Conservation (phyloP, 1,140 invertebrate genomes). For the Sminthurides bifidus region DNA sequence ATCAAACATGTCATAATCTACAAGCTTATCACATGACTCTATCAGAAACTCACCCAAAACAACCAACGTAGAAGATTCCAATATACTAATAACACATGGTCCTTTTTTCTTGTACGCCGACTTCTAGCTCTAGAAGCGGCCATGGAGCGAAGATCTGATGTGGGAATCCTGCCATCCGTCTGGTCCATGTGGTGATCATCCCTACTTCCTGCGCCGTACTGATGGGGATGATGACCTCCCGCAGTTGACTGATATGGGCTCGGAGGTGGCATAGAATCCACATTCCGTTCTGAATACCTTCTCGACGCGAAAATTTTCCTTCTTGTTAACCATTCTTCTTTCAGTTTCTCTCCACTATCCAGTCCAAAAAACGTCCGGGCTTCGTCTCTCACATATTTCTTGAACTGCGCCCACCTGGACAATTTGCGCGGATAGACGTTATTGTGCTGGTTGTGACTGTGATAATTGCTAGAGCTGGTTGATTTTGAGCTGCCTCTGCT, state of each 20-base stretch:
- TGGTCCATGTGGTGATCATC: slow-evolving; percentile 13
- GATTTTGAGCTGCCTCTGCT: slow-evolving; percentile 12
- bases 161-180: slow-evolving; percentile 14
- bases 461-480: slow-evolving; percentile 2
- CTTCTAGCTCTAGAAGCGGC: slow-evolving; percentile 1
- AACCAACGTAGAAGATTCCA: slow-evolving; percentile 31
- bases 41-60: slow-evolving; percentile 25
- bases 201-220: not conserved
- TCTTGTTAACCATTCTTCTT: slow-evolving; percentile 31
- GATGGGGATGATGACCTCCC: not conserved
- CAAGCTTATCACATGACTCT: not conserved
- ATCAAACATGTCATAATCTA: not conserved
- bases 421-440: not conserved
- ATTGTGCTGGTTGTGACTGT: slow-evolving; percentile 7
- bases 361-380: slow-evolving; percentile 29
- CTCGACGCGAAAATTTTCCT: slow-evolving; percentile 27
- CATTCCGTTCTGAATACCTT: slow-evolving; percentile 30
- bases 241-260: slow-evolving; percentile 21
- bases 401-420: slow-evolving; percentile 19
- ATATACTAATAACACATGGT: slow-evolving; percentile 30
- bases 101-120: slow-evolving; percentile 29
- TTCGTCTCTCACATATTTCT: slow-evolving; percentile 22
- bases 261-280: slow-evolving; percentile 30
- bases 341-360: slow-evolving; percentile 21
- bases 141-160: slow-evolving; percentile 9